phyloP scores from a whole-genome alignment of 2,113 vertebrate genomes.

The Drymodes brunneopygia region DNA sequence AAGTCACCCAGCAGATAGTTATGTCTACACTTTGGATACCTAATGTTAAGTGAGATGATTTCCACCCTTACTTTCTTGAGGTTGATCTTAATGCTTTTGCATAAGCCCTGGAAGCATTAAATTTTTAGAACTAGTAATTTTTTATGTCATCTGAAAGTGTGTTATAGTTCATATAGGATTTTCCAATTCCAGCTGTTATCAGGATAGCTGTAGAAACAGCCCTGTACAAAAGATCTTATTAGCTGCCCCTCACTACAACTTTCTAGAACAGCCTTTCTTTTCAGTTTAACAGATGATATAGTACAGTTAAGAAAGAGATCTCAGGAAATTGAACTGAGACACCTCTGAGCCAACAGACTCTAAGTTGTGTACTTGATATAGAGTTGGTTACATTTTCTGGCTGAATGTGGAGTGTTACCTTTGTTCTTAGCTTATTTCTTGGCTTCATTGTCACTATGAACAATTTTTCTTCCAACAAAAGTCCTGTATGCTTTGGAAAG shows the following conservation, averaged over 20 bases:
- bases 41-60: background rate
- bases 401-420: background rate
- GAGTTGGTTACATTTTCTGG: background rate
- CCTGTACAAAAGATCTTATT: background rate
- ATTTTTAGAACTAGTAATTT: background rate
- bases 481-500: background rate
- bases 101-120: background rate
- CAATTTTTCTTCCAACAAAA: background rate
- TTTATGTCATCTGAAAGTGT: background rate
- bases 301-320: background rate
- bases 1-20: background rate
- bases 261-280: background rate
- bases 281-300: background rate
- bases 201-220: background rate
- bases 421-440: background rate
- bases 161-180: background rate
- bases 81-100: background rate
- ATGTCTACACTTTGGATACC: background rate
- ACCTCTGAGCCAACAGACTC: background rate
- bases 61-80: background rate
- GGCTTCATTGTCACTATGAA: background rate
- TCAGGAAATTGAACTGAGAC: background rate
- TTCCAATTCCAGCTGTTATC: background rate
- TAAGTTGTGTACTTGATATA: background rate
- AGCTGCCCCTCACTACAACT: background rate